A percentile compares a stretch with the other conserved stretches of the same genome.
Evolutionary conservation across 1,140 invertebrate species (phyloP).

Genomic region (Metaphire vulgaris): DNA sequence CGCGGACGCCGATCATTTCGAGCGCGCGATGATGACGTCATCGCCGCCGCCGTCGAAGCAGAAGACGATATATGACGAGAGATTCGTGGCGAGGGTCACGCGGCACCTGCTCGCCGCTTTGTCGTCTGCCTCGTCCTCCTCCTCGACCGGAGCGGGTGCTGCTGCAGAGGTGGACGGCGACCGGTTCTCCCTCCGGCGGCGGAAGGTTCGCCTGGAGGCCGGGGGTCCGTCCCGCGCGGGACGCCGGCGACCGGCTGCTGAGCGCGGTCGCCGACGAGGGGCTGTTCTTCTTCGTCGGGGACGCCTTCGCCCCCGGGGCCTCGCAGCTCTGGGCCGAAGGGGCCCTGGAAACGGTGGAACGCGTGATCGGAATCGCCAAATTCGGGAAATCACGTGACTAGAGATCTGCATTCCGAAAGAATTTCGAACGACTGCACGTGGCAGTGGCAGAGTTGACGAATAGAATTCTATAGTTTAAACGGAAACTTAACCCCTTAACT

Average conservation of each 20-base stretch:
- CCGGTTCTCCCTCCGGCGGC: background rate
- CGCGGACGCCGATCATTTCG: constrained; percentile 19
- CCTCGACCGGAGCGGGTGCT: background rate
- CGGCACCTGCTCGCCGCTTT: background rate
- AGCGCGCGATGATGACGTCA: background rate
- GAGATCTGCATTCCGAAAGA: too few relatives aligned
- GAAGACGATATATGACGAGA: background rate
- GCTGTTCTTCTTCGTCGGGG: constrained; percentile 10
- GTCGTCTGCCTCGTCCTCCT: background rate
- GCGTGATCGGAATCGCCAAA: too few relatives aligned
- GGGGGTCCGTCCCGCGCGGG: constrained; percentile 14
- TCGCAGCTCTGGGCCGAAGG: constrained; percentile 23
- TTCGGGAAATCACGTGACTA: too few relatives aligned
- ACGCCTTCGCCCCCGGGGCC: background rate
- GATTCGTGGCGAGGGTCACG: background rate
- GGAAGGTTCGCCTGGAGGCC: constrained; percentile 15
- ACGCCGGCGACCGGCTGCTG: constrained; percentile 1
- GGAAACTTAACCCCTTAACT: too few relatives aligned
- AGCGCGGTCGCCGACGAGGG: background rate
- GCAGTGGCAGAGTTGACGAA: background rate
- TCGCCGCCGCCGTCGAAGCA: constrained; percentile 1
- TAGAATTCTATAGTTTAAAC: too few relatives aligned
- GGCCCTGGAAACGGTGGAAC: constrained; percentile 14
- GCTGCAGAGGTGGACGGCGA: background rate
- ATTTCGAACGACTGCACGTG: background rate